Evolutionary conservation across 2,797 vertebrate species (phyloP).

Genomic region (Anabacerthia variegaticeps): DNA sequence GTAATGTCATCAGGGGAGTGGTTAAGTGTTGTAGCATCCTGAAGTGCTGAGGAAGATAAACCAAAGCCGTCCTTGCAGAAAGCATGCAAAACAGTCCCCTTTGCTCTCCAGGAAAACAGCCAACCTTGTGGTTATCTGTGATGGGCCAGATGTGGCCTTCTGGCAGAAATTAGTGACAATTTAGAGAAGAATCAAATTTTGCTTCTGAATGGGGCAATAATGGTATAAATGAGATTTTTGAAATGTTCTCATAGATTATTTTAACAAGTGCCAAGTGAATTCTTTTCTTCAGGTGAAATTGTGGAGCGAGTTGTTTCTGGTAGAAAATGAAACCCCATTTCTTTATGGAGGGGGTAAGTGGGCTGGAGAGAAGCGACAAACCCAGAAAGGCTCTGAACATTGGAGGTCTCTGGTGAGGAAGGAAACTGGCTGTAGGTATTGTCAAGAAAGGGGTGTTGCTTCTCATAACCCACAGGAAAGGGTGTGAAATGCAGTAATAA

Average conservation of each 20-base stretch:
- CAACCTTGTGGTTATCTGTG: background rate
- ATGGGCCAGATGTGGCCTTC: background rate
- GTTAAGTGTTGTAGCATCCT: background rate
- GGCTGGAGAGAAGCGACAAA: background rate
- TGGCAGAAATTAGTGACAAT: background rate
- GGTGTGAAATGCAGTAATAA: conserved; percentile 61
- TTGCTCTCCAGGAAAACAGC: background rate
- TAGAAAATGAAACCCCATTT: background rate
- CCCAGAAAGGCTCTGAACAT: background rate
- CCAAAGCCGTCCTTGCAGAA: background rate
- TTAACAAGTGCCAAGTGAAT: background rate
- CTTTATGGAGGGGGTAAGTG: background rate
- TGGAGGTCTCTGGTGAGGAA: background rate
- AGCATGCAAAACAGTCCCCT: background rate
- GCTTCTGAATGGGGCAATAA: background rate
- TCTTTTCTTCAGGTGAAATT: background rate
- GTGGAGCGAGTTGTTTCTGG: background rate
- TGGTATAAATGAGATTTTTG: background rate
- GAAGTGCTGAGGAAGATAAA: background rate
- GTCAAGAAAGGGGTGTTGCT: conserved; percentile 19
- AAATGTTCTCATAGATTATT: background rate
- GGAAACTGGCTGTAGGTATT: conserved; percentile 19
- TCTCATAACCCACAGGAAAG: conserved; percentile 66
- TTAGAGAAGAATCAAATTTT: background rate
- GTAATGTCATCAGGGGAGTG: background rate